Base-by-base conservation (phyloP, 2,888 invertebrate genomes). In the Drymonia ruficornis region DNA sequence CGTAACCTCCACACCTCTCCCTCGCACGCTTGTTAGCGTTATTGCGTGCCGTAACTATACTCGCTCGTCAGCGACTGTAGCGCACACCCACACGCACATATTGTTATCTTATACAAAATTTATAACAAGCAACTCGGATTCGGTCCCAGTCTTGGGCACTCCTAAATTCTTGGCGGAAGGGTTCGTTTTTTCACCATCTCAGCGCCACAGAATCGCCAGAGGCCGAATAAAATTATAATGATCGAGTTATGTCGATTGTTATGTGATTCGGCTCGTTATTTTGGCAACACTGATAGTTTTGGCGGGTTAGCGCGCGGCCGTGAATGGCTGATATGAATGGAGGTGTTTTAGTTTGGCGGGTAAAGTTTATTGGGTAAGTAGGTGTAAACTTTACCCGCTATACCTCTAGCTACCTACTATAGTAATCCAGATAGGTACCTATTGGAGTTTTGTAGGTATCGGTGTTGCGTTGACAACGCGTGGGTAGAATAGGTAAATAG, bases 51-150 rank as follows among this genome's bases (percentile, higher is more conserved):
- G 88, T 91, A 91, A 91, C 88, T 91, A 90, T 87, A 89, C 87
- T 91, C 90, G 91, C 87, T 91, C 90, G 91, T 91, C 91, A 91
- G 83, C 90, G 86, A 81, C 82, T 84, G 80, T 84, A 87, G 84
- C 86, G 84, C 88, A 90, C 91, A 88, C 91, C 87, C 91, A 91
- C 91, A 91, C 83, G 81, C 84, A 85, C 84, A 83, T 80, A 89
- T 89, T 90, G 91, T 91, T 91, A 91, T 91, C 90, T 91, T 87
- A 87, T 83, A 91, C 88, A 86, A 90, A 91, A 90, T 91, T 90
- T 91, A 91, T 91, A 91, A 91, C 91, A 82, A 91, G 87, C 87
- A 85, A 87, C 83, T 88, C 85, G 81, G 86, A 89, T 89, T 90
- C 86, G 81, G 87, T 89, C 86, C 78, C 76, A 74, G 76, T 76